Evolutionary conservation across 2,113 vertebrate species (phyloP).

Genomic region (Oophaga pumilio): DNA sequence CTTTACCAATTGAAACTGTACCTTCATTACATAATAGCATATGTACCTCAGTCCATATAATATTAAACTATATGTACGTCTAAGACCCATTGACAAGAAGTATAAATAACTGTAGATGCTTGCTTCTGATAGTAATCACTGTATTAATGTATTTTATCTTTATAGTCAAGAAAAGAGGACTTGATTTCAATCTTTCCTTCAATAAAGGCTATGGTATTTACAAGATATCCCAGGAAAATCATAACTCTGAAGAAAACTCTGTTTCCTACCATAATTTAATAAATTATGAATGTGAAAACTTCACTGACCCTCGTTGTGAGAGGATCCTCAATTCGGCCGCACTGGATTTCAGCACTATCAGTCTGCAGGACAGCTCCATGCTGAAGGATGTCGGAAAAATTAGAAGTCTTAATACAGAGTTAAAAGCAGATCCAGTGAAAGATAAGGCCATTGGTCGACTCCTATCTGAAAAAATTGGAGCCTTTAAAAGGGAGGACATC

Average conservation of each 20-base stretch:
- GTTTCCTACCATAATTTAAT: slow-evolving; percentile 71
- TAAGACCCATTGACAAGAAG: background rate
- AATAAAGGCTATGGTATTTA: slow-evolving; percentile 88
- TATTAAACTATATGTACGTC: background rate
- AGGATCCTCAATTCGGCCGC: slow-evolving; percentile 62
- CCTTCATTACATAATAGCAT: too few relatives aligned
- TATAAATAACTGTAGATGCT: background rate
- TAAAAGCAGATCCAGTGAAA: background rate
- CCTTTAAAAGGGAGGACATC: slow-evolving; percentile 61
- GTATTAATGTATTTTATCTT: slow-evolving; percentile 50
- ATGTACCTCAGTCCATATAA: too few relatives aligned
- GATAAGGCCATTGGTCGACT: slow-evolving; percentile 49
- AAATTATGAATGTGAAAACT: slow-evolving; percentile 68
- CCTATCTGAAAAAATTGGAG: slow-evolving; percentile 46
- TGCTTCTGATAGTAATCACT: background rate
- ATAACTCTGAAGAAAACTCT: slow-evolving; percentile 68
- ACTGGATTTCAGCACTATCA: slow-evolving; percentile 77
- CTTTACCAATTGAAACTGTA: too few relatives aligned
- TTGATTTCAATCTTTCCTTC: slow-evolving; percentile 92
- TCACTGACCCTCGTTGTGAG: slow-evolving; percentile 59
- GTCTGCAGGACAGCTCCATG: slow-evolving; percentile 73
- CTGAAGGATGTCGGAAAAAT: slow-evolving; percentile 64
- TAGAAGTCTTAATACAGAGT: slow-evolving; percentile 29
- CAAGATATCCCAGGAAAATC: slow-evolving; percentile 78
- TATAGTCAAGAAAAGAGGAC: slow-evolving; percentile 81